phyloP scores from a whole-genome alignment of 2,113 vertebrate genomes.

The Ranitomeya variabilis region DNA sequence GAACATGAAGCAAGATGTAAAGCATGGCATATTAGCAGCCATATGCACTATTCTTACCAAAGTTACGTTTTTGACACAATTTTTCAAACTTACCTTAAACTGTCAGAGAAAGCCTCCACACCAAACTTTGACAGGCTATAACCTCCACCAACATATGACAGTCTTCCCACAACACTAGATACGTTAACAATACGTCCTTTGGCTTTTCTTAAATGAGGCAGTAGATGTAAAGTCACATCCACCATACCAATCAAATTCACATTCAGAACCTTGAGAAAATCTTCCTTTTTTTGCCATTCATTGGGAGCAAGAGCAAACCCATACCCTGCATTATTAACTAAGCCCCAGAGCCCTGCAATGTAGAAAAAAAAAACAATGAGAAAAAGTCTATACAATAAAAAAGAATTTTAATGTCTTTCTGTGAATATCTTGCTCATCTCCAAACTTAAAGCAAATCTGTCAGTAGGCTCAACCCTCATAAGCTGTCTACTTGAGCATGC shows the following conservation, averaged over 20 bases:
- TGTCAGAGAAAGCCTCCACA: constrained; percentile 74
- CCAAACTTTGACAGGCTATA: constrained; percentile 71
- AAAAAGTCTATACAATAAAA: too few relatives aligned
- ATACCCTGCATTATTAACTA: constrained; percentile 81
- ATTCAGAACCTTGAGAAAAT: constrained; percentile 72
- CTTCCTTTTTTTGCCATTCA: constrained; percentile 76
- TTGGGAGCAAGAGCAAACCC: constrained; percentile 63
- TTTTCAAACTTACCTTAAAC: constrained; percentile 66
- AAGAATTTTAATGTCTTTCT: too few relatives aligned
- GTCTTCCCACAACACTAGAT: constrained; percentile 68
- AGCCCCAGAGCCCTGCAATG: constrained; percentile 79
- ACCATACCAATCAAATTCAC: constrained; percentile 73
- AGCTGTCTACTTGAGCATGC: too few relatives aligned
- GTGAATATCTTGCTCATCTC: too few relatives aligned
- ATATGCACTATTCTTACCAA: not conserved
- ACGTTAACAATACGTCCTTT: constrained; percentile 70
- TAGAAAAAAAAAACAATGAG: not conserved
- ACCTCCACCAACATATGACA: constrained; percentile 60
- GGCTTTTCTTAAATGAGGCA: constrained; percentile 69
- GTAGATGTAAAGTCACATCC: constrained; percentile 68
- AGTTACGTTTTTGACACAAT: not conserved
- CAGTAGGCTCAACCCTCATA: too few relatives aligned
- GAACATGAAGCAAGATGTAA: not conserved
- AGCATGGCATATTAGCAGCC: not conserved
- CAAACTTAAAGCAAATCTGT: too few relatives aligned